These are phyloP conservation scores for Cyprinodon diabolis DNA, from an alignment of 2,797 vertebrate genomes.

Conservation along the genomic window DNA sequence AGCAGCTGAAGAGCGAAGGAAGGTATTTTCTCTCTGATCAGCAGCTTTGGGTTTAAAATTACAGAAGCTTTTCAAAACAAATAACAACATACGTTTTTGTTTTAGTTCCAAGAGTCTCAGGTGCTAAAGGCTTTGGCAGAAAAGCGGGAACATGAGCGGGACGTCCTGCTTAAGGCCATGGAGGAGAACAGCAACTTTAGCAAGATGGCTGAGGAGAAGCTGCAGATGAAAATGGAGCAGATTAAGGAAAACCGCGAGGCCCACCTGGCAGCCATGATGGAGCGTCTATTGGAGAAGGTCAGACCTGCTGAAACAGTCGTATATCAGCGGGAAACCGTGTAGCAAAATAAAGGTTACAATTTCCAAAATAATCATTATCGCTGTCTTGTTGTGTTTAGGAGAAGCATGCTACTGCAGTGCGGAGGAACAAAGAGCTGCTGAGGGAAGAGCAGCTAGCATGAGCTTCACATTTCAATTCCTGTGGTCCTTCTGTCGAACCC, in stretches of 20 bases:
- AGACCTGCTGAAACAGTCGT: slow-evolving; percentile 1
- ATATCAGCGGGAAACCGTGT: neutral
- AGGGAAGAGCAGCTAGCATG: slow-evolving; percentile 93
- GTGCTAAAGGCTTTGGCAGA: slow-evolving; percentile 92
- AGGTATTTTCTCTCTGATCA: slow-evolving; percentile 69
- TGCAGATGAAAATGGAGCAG: slow-evolving; percentile 96
- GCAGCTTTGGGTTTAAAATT: neutral
- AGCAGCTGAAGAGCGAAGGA: slow-evolving; percentile 95
- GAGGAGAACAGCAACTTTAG: slow-evolving; percentile 98
- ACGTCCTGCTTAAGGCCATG: slow-evolving; percentile 94
- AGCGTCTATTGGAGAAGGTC: slow-evolving; percentile 93
- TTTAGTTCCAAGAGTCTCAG: slow-evolving; percentile 91
- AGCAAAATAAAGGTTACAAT: neutral
- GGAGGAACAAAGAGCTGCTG: slow-evolving; percentile 97
- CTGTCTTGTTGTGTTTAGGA: slow-evolving; percentile 80
- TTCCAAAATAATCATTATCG: neutral
- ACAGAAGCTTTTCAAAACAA: neutral
- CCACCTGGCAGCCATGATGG: slow-evolving; percentile 89
- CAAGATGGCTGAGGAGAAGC: slow-evolving; percentile 96
- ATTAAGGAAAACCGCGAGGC: slow-evolving; percentile 96
- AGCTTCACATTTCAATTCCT: slow-evolving; percentile 56
- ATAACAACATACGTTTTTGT: slow-evolving; percentile 1
- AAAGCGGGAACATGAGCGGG: slow-evolving; percentile 93
- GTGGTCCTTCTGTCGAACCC: slow-evolving; percentile 45
- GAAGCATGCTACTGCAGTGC: slow-evolving; percentile 90